Conservation (phyloP, 1,140 invertebrate species). For the Potamilus streckersoni region DNA sequence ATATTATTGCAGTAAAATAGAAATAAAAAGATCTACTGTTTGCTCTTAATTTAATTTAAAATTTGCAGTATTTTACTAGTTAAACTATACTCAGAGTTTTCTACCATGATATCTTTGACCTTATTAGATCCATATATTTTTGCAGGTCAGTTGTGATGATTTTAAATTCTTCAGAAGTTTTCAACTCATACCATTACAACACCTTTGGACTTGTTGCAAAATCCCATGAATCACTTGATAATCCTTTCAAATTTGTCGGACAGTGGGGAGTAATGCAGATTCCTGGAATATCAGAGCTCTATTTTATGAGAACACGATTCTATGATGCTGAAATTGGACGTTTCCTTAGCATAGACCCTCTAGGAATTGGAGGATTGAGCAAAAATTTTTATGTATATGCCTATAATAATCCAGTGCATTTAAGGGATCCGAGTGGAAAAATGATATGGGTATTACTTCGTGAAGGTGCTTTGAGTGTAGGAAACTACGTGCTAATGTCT, state of each 20-base stretch:
- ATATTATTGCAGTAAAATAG: too few species aligned
- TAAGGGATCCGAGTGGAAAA: slow-evolving; percentile 4
- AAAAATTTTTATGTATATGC: slow-evolving; percentile 16
- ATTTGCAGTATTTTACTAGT: too few species aligned
- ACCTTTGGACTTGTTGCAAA: not conserved
- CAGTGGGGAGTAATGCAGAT: slow-evolving; percentile 13
- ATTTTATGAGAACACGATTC: slow-evolving; percentile 5
- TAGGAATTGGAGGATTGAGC: slow-evolving; percentile 4
- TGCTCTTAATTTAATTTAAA: too few species aligned
- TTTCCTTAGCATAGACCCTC: slow-evolving; percentile 7
- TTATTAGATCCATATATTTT: not conserved
- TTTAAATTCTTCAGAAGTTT: not conserved
- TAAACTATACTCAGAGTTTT: too few species aligned
- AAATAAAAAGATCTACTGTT: too few species aligned
- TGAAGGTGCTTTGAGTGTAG: not conserved
- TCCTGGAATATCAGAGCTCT: slow-evolving; percentile 7
- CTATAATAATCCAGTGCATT: slow-evolving; percentile 11
- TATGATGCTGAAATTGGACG: slow-evolving; percentile 10
- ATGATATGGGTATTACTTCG: not conserved
- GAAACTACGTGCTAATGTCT: not conserved
- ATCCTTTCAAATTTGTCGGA: slow-evolving; percentile 7
- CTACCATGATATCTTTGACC: too few species aligned
- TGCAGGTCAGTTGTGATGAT: slow-evolving; percentile 15
- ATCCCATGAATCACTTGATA: not conserved
- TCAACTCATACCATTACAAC: slow-evolving; percentile 5